Percentiles rank a stretch among this genome's conserved stretches.
These are phyloP conservation scores for Diachasmimorpha longicaudata DNA, from an alignment of 1,140 invertebrate genomes.

Conservation along the genomic window DNA sequence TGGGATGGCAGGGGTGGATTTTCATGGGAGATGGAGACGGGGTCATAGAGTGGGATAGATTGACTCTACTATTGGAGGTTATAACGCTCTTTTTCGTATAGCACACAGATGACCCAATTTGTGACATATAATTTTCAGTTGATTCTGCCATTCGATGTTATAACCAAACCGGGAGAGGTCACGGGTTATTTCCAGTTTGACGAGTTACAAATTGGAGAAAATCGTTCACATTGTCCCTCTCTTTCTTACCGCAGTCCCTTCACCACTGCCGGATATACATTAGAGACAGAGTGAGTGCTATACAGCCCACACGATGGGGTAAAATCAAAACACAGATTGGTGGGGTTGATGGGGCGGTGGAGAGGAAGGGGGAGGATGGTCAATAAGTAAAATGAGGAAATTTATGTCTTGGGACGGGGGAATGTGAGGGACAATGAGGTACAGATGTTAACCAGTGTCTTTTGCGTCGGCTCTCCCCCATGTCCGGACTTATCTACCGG, in stretches of 20 bases:
- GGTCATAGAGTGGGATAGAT: neutral
- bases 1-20: neutral
- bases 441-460: constrained; percentile 39
- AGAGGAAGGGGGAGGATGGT: constrained; percentile 27
- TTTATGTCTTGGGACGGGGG: neutral
- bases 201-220: neutral
- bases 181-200: constrained; percentile 4
- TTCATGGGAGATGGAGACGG: neutral
- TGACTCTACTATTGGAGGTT: neutral
- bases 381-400: constrained; percentile 17
- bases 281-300: neutral
- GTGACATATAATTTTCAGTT: neutral
- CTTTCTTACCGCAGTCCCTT: neutral
- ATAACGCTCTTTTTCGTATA: neutral
- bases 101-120: neutral
- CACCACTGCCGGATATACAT: neutral
- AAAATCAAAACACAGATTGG: constrained; percentile 20
- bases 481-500: constrained; percentile 30
- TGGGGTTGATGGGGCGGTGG: constrained; percentile 24
- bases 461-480: constrained; percentile 20
- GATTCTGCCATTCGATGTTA: neutral
- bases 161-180: neutral
- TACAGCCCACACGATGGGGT: neutral
- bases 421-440: constrained; percentile 31
- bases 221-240: neutral